Base-by-base conservation (phyloP, 1,140 invertebrate species). In the Trinorchestia longiramus region DNA sequence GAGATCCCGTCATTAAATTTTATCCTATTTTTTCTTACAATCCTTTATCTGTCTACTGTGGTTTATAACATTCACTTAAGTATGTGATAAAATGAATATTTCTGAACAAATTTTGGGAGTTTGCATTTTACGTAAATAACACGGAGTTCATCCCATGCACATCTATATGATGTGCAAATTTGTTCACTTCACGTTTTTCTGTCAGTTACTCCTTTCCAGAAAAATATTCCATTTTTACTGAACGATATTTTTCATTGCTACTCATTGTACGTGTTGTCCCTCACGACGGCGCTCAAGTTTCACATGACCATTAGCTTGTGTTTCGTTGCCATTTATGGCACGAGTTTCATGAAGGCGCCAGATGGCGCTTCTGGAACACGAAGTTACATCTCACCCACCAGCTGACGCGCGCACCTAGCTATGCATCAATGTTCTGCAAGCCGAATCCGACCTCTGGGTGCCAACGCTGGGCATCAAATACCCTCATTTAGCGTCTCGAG, bases 1-100 rank as follows among this genome's bases (percentile, higher is more conserved):
- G 97, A 97, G 97, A 77, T 77, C 36, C 11, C 62, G 62, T 77
- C 36, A 3, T 36, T 77, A 36, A 77, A 23, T 77, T 96, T 96
- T 90, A 95, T 43, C 47, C 47, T 95, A 94, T 87, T 6, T 53
- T 11, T 77, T 36, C 62, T 77, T 77, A 36, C 36, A 77, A 3
- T n/a, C 47, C 43, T 43, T 44, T 92, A 92, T 41, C 41, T 45
- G 11, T 17, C 41, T 44, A 11, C 45, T 77, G 15, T 36, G 3
- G 62, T 77, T 77, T 23, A 23, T 77, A 77, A 77, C 15, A 36
- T 77, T 77, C 3, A 77, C 1, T 77, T 77, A 23, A 23, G 47
- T 77, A 15, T 77, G 11, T 28, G 28, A 77, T 11, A 23, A 77
- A 23, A 23, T 77, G 15, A 36, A 19, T 77, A 23, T 3, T 23